These are phyloP conservation scores for Microcebus ravelobensis DNA, from an alignment of 2,113 vertebrate genomes.

Conservation along the genomic window DNA sequence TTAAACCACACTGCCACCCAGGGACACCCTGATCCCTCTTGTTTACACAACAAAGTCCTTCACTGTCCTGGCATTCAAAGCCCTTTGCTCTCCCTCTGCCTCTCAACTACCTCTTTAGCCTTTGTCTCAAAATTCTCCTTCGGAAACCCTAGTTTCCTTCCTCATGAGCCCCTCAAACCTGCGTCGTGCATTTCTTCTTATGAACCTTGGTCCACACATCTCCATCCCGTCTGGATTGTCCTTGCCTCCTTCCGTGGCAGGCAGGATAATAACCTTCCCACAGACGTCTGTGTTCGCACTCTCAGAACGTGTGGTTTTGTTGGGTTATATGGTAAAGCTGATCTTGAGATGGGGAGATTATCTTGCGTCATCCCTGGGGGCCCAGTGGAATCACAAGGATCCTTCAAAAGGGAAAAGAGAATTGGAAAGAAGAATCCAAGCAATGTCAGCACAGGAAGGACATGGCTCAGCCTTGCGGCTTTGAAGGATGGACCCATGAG, in stretches of 20 bases:
- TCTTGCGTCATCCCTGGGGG: not conserved
- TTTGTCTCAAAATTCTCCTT: not conserved
- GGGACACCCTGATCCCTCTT: not conserved
- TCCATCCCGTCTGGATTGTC: not conserved
- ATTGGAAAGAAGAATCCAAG: not conserved
- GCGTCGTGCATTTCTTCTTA: constrained; percentile 1
- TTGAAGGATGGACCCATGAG: not conserved
- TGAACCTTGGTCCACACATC: not conserved
- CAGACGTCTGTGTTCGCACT: not conserved
- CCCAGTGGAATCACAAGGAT: not conserved
- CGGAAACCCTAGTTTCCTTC: not conserved
- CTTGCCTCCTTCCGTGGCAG: not conserved
- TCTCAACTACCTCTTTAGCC: not conserved
- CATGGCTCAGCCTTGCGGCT: not conserved
- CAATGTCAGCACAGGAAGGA: not conserved
- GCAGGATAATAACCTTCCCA: not conserved
- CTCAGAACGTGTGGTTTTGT: not conserved
- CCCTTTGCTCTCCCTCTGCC: not conserved
- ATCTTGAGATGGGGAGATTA: not conserved
- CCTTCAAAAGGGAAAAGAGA: not conserved
- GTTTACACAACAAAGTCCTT: not conserved
- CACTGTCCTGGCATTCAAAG: not conserved
- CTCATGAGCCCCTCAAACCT: not conserved
- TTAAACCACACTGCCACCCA: not conserved
- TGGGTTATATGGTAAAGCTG: not conserved